Percentiles rank a stretch among this genome's conserved stretches.
Evolutionary conservation across 2,888 invertebrate genomes (phyloP).

Genomic region (Cabera pusaria): DNA sequence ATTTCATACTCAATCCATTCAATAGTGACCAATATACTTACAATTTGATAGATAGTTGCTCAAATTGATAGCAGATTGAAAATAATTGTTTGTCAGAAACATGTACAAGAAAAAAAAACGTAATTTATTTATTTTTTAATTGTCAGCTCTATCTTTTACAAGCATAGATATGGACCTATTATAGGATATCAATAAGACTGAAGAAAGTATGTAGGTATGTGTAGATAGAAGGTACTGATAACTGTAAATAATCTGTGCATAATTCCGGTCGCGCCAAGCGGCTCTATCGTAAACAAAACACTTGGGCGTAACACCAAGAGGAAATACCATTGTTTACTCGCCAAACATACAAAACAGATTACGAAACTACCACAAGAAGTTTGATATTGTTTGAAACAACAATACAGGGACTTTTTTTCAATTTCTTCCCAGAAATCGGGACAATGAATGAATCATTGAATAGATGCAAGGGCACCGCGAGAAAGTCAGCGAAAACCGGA

Average conservation of each 20-base stretch:
- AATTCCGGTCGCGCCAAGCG: conserved; percentile 38
- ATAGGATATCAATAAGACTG: conserved; percentile 5
- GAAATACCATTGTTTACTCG: conserved; percentile 32
- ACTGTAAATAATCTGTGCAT: conserved; percentile 14
- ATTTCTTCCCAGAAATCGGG: conserved; percentile 58
- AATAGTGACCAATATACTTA: no score
- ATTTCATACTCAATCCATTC: no score
- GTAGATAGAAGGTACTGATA: conserved; percentile 14
- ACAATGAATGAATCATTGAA: conserved; percentile 77
- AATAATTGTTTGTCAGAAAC: no score
- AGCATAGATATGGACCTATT: conserved; percentile 3
- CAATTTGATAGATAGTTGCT: no score
- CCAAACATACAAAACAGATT: conserved; percentile 25
- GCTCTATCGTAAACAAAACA: conserved; percentile 75
- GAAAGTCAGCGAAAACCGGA: conserved; percentile 32
- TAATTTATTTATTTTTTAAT: no score
- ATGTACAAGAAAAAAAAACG: no score
- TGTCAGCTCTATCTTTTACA: conserved; percentile 8
- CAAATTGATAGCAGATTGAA: no score
- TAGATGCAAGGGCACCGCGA: conserved; percentile 55
- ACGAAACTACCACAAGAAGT: neutral
- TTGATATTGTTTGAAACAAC: conserved; percentile 9
- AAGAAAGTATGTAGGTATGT: conserved; percentile 1
- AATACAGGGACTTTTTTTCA: conserved; percentile 39
- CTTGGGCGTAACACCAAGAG: conserved; percentile 45